Percentiles rank a stretch among this genome's conserved stretches.
Evolutionary conservation across 2,113 vertebrate genomes (phyloP).

Genomic region (Microtus oregoni): DNA sequence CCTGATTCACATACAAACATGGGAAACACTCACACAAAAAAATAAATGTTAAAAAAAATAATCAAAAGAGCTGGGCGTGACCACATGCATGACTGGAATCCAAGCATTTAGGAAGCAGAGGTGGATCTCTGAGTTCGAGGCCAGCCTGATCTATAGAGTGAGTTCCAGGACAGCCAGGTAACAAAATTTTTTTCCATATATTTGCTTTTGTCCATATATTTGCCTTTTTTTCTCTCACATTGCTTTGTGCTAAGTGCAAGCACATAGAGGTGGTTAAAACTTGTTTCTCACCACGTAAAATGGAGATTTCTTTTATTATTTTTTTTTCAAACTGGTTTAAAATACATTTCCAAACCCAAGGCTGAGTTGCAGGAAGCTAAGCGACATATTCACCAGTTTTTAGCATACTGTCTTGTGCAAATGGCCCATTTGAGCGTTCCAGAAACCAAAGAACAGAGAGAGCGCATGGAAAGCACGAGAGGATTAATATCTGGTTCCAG

Average conservation of each 20-base stretch:
- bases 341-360: conserved; percentile 63
- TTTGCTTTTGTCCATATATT: conserved; percentile 69
- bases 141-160: no score
- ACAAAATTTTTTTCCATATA: background rate
- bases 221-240: conserved; percentile 77
- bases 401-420: conserved; percentile 48
- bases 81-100: background rate
- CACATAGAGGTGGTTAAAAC: conserved; percentile 86
- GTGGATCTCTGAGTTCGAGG: background rate
- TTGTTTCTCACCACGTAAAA: conserved; percentile 84
- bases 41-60: background rate
- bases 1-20: background rate
- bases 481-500: conserved; percentile 55
- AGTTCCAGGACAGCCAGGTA: background rate
- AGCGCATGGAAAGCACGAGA: conserved; percentile 37
- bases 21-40: background rate
- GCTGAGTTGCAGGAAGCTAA: conserved; percentile 72
- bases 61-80: background rate
- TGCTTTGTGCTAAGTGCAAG: conserved; percentile 76
- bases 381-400: conserved; percentile 66
- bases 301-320: conserved; percentile 76
- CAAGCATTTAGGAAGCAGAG: no score
- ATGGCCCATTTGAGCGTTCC: conserved; percentile 57
- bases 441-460: conserved; percentile 50
- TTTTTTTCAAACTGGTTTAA: conserved; percentile 64